Conservation (phyloP, 2,113 vertebrate genomes). For the Syrrhaptes paradoxus region DNA sequence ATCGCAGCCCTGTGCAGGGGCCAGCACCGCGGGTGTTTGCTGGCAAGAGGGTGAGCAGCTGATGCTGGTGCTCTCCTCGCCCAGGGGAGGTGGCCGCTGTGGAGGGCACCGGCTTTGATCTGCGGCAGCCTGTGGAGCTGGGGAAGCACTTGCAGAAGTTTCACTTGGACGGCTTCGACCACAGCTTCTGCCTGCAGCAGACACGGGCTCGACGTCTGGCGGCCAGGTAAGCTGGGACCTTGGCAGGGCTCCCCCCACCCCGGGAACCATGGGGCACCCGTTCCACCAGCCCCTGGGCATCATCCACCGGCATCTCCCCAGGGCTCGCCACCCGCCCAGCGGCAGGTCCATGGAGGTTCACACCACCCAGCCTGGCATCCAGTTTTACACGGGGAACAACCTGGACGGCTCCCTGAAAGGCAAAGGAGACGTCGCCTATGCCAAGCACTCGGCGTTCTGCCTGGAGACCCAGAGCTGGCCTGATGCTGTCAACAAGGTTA, state of each 20-base stretch:
- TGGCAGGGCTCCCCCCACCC: background rate
- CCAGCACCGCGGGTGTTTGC: background rate
- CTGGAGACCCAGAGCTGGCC: conserved; percentile 97
- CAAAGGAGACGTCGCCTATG: conserved; percentile 79
- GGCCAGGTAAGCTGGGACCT: conserved; percentile 78
- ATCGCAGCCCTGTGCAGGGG: background rate
- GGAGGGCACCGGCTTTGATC: conserved; percentile 85
- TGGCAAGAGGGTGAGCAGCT: background rate
- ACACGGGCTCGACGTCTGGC: conserved; percentile 63
- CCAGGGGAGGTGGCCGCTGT: conserved; percentile 86
- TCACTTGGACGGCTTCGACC: conserved; percentile 86
- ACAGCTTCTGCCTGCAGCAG: conserved; percentile 90
- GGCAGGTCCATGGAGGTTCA: conserved; percentile 87
- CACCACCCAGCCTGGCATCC: conserved; percentile 91
- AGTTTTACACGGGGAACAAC: conserved; percentile 95
- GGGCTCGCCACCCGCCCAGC: conserved; percentile 80
- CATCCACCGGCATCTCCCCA: conserved; percentile 24
- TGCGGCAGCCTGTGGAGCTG: conserved; percentile 82
- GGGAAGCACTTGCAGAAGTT: conserved; percentile 82
- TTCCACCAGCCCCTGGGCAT: background rate
- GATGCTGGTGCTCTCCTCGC: background rate
- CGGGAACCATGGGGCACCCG: accelerated
- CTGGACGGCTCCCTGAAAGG: conserved; percentile 87
- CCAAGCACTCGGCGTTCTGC: conserved; percentile 90
- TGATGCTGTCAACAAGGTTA: conserved; percentile 90